A percentile compares a stretch with the other conserved stretches of the same genome.
These are phyloP conservation scores for Idaea aversata DNA, from an alignment of 2,888 invertebrate species.

Conservation along the genomic window DNA sequence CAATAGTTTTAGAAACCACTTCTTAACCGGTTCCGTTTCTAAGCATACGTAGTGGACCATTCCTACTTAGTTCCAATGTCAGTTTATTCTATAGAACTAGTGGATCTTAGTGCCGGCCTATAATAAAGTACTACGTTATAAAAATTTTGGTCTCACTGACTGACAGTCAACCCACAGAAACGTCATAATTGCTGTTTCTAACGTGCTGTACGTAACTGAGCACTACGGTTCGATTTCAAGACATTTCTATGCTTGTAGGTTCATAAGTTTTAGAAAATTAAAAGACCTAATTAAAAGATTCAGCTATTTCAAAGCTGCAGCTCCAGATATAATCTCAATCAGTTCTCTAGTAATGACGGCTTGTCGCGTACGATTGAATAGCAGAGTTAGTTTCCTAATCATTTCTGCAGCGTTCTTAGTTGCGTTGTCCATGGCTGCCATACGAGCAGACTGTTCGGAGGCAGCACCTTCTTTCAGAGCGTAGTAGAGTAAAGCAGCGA, in stretches of 20 bases:
- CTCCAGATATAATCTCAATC: conserved; percentile 95
- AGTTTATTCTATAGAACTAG: background rate
- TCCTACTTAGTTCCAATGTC: background rate
- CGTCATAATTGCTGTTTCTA: background rate
- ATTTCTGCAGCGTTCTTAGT: conserved; percentile 91
- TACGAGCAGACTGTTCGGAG: conserved; percentile 88
- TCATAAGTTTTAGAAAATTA: background rate
- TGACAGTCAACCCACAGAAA: background rate
- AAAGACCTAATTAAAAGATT: background rate
- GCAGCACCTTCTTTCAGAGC: conserved; percentile 88
- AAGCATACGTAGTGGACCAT: background rate
- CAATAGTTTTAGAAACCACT: background rate
- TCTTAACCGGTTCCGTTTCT: background rate
- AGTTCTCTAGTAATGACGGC: conserved; percentile 93
- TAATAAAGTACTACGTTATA: background rate
- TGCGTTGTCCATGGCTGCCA: conserved; percentile 92
- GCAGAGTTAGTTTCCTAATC: conserved; percentile 86
- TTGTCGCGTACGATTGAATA: conserved; percentile 89
- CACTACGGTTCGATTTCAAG: background rate
- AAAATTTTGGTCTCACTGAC: background rate
- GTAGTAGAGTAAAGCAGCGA: conserved; percentile 86
- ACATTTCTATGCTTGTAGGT: background rate
- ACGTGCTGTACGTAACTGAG: background rate
- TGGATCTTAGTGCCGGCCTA: too few species aligned
- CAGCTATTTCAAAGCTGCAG: conserved; percentile 83